Conservation (phyloP, 1,140 invertebrate genomes). For the Lordiphosa collinella region DNA sequence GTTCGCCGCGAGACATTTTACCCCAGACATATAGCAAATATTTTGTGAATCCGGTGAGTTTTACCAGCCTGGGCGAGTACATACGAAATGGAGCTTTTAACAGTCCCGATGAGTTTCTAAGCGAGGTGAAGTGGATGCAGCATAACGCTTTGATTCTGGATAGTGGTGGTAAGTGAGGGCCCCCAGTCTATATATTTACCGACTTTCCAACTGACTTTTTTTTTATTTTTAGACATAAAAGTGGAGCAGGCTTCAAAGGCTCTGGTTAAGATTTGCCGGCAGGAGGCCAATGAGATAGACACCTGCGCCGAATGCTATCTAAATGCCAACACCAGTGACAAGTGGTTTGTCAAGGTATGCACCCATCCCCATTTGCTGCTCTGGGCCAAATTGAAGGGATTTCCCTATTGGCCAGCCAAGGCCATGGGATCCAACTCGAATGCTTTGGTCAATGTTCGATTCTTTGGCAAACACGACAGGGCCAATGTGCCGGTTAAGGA, state of each 20-base stretch:
- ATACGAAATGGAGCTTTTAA: constrained; percentile 89
- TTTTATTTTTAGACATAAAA: constrained; percentile 80
- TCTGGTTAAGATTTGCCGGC: constrained; percentile 89
- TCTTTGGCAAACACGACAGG: constrained; percentile 96
- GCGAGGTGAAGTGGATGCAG: constrained; percentile 94
- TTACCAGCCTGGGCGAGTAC: constrained; percentile 87
- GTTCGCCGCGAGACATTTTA: constrained; percentile 51
- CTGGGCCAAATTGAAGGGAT: constrained; percentile 96
- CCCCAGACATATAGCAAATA: constrained; percentile 82
- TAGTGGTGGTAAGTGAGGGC: constrained; percentile 85
- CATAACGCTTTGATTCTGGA: constrained; percentile 93
- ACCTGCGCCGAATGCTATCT: constrained; percentile 95
- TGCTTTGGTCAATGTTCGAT: constrained; percentile 91
- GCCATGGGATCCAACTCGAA: constrained; percentile 88
- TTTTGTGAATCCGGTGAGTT: constrained; percentile 92
- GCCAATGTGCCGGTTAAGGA: constrained; percentile 93
- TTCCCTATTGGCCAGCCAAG: constrained; percentile 97
- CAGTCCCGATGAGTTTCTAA: constrained; percentile 92
- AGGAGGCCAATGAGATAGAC: constrained; percentile 94
- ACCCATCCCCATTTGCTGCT: constrained; percentile 91
- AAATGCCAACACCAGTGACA: constrained; percentile 88
- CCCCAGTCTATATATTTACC: too few relatives aligned
- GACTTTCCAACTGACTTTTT: background rate
- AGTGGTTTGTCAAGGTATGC: constrained; percentile 96
- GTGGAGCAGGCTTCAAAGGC: constrained; percentile 84